A percentile compares a stretch with the other conserved stretches of the same genome.
Conservation (phyloP, 2,888 invertebrate species). For the Machimus rusticus region DNA sequence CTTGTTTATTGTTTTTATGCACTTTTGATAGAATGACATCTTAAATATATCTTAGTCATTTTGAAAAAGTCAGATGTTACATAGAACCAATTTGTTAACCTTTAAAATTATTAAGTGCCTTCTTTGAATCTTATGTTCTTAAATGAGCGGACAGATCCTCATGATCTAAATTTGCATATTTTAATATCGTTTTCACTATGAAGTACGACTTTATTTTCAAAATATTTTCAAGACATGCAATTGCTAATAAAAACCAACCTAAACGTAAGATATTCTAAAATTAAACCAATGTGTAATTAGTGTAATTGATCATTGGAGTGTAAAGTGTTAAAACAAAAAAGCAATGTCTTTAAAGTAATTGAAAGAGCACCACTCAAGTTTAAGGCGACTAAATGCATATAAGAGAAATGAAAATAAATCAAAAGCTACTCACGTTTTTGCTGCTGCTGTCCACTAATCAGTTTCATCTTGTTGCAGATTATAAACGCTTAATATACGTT, state of each 20-base stretch:
- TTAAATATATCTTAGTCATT: too few species aligned
- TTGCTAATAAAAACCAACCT: too few species aligned
- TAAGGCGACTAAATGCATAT: background rate
- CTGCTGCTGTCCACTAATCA: background rate
- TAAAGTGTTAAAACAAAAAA: background rate
- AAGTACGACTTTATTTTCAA: too few species aligned
- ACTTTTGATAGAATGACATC: background rate
- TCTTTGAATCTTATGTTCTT: too few species aligned
- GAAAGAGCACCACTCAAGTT: background rate
- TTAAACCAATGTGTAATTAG: background rate
- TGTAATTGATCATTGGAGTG: background rate
- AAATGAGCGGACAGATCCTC: too few species aligned
- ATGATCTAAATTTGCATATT: too few species aligned
- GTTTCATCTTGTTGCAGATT: conserved; percentile 15
- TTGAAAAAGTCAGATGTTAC: too few species aligned
- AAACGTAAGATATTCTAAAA: too few species aligned
- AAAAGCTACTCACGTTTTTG: conserved; percentile 14
- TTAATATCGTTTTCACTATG: too few species aligned
- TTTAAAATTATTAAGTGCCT: too few species aligned
- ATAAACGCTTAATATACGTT: background rate
- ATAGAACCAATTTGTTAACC: too few species aligned
- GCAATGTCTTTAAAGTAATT: background rate
- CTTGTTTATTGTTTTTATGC: background rate
- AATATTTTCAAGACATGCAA: too few species aligned
- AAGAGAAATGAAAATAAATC: background rate